phyloP scores from a whole-genome alignment of 2,888 invertebrate species.

The Stenoptilia bipunctidactyla region DNA sequence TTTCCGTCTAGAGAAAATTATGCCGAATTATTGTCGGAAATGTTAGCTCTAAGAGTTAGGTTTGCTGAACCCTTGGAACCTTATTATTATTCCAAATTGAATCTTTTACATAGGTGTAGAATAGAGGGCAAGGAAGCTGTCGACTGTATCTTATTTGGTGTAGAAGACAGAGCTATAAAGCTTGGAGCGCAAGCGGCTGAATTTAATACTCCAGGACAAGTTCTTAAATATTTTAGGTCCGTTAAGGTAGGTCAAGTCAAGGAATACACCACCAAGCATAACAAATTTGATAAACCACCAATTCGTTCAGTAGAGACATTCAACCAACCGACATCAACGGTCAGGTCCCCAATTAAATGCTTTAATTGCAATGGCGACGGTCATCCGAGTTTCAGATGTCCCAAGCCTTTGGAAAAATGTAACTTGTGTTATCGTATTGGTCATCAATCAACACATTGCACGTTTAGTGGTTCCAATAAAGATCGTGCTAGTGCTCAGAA shows the following conservation, averaged over 20 bases:
- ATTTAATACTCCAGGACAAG: constrained; percentile 12
- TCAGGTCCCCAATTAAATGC: constrained; percentile 3
- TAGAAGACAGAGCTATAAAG: constrained; percentile 15
- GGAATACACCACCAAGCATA: background rate
- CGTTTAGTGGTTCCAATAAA: background rate
- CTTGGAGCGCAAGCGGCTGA: constrained; percentile 16
- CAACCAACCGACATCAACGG: background rate
- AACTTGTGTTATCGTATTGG: constrained; percentile 1
- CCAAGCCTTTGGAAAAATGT: constrained; percentile 4
- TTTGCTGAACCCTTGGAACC: constrained; percentile 12
- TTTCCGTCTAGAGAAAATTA: constrained; percentile 14
- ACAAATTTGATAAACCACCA: background rate
- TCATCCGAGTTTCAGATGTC: constrained; percentile 7
- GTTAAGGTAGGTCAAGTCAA: constrained; percentile 7
- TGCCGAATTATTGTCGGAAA: constrained; percentile 13
- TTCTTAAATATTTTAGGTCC: constrained; percentile 13
- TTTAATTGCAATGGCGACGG: constrained; percentile 9
- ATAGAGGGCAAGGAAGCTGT: constrained; percentile 14
- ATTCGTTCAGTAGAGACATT: background rate
- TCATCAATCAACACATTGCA: background rate
- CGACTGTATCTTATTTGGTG: constrained; percentile 14
- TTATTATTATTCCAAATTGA: constrained; percentile 13
- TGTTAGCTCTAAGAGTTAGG: constrained; percentile 8
- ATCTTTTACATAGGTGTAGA: constrained; percentile 14
- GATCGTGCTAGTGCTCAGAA: background rate